Percentiles rank a stretch among this genome's conserved stretches.
These are phyloP conservation scores for Trinorchestia longiramus DNA, from an alignment of 1,140 invertebrate species.

Conservation along the genomic window DNA sequence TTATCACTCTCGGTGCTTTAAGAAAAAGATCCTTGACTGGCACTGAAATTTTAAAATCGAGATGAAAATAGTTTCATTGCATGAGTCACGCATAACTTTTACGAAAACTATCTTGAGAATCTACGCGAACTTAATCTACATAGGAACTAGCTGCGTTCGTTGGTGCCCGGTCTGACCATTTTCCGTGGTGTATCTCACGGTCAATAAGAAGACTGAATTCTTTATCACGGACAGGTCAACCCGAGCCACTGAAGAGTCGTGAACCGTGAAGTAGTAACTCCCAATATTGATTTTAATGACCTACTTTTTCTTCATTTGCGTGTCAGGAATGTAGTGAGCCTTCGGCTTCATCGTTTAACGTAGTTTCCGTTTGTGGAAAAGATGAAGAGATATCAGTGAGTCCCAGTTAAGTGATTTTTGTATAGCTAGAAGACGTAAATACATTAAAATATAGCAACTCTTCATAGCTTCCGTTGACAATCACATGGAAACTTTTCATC, in stretches of 20 bases:
- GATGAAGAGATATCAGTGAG: background rate
- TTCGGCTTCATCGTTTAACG: background rate
- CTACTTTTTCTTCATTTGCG: background rate
- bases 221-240: constrained; percentile 24
- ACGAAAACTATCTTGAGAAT: background rate
- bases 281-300: constrained; percentile 27
- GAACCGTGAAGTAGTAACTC: constrained; percentile 31
- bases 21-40: background rate
- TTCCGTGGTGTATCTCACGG: background rate
- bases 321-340: background rate
- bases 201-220: background rate
- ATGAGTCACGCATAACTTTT: background rate
- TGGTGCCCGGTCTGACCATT: background rate
- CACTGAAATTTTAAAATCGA: background rate
- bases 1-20: background rate
- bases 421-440: background rate
- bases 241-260: background rate
- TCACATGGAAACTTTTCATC: no score
- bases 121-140: background rate
- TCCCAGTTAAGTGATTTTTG: background rate
- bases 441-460: no score
- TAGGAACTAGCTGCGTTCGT: background rate
- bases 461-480: no score
- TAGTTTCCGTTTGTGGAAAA: background rate
- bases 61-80: background rate